Base-by-base conservation (phyloP, 1,140 invertebrate species). In the Lucilia sericata region DNA sequence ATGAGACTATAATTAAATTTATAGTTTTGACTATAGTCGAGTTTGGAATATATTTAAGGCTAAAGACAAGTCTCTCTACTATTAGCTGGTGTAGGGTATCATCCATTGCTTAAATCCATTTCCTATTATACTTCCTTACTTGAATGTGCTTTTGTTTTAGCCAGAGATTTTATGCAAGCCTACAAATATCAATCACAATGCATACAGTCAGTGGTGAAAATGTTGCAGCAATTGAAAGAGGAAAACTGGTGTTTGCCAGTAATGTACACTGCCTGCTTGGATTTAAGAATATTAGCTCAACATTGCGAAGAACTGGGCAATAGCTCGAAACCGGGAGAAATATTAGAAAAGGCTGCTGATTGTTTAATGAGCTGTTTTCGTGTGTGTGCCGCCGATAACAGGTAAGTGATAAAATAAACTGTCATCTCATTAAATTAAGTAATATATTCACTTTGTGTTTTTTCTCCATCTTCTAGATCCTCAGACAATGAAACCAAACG, bases 201-300 rank as follows among this genome's bases (percentile, higher is more conserved):
- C 84, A 95, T 97, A 0, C 95, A 96, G 86, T 92, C 93, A 9
- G 95, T 99, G 74, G 95, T 95, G 0, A 97, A 96, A 90, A 93
- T 97, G 47, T 92, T 99, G 81, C 96, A 98, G 91, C 91, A 93
- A 17, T 95, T 97, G 86, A 98, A 98, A 88, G 98, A 99, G 88
- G 97, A 99, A 87, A 99, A 99, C 91, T 99, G 98, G 98, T 95
- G 95, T 88, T 89, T 99, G 5, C 96, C 97, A 0, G 93, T 99
- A 7, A 96, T 99, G 95, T 96, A 97, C 89, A 93, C 94, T 2
- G 93, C 98, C 21, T 97, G 97, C 88, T 92, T 98, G 42, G 98
- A 99, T 91, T 92, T 99, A 2, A 92, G 98, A 86, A 92, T 96
- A 76, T 92, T 99, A 86, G 97, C 97, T 7, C 93, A 95, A 51